Base-by-base conservation (phyloP, 2,113 vertebrate genomes). In the Glaucomys volans region DNA sequence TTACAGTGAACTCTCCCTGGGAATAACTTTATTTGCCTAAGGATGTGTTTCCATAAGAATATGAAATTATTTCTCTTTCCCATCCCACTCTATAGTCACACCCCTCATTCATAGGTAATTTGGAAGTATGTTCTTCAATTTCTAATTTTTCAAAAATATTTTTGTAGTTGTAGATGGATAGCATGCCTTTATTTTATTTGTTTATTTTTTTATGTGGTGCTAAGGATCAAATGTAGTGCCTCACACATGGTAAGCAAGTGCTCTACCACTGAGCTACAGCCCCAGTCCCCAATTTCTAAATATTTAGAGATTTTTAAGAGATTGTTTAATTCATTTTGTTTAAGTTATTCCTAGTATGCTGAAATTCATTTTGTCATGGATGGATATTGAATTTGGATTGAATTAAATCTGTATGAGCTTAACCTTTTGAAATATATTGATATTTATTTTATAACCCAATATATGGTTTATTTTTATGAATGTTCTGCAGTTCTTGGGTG, bases 51-150 rank as follows among this genome's bases (percentile, higher is more conserved):
- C 16, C n/a, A 75, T 9, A 74, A 28, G 40, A 35, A 35, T 66
- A 64, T 80, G 37, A 87, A 89, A 22, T 44, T 74, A 44, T 71
- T 71, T 54, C 62, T 95, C 67, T 75, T 8, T 47, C 28, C 44
- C 20, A 2, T 52, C 22, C 32, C 79, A 54, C 24, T 0, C 17
- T 17, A 44, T 57, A 22, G 26, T 57, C 69, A 69, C 2, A 69
- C 9, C 44, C 90, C 20, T 64, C 52, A n/a, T n/a, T n/a, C n/a
- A n/a, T n/a, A 47, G 1, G 4, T 88, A 74, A 93, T 79, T 95
- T 79, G 95, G 40, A 94, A 94, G 17, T 90, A 20, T 89, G 32
- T 85, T 96, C 37, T 47, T 87, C 69, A 94, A 72, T 95, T 79
- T 92, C 28, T 83, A 96, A 92, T 87, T 47, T 47, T n/a, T n/a